Base-by-base conservation (phyloP, 2,113 vertebrate species). In the Regulus satrapa region DNA sequence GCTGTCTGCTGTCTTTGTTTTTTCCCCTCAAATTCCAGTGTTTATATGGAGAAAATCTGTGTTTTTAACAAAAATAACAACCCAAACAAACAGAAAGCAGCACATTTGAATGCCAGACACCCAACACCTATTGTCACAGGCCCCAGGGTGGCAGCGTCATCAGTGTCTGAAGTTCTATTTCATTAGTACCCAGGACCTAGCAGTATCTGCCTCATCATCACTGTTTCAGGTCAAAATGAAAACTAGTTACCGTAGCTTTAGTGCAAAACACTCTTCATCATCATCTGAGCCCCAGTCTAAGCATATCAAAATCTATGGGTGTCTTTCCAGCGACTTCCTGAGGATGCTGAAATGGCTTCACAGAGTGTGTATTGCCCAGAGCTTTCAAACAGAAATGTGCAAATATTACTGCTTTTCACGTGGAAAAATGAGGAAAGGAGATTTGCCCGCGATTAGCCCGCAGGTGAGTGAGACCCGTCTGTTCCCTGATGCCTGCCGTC, bases 21-120 rank as follows among this genome's bases (percentile, higher is more conserved):
- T 75, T 93, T 94, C 76, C 92, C 67, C 31, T 88, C 78, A 36
- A 43, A 76, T 43, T 85, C 66, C 40, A 23, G 41, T 83, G 56
- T 95, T 94, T 80, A 77, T 15, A 23, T 4, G 73, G 23, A 92
- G 41, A 87, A 91, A 88, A 92, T 6, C 3, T 66, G 14, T 3
- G 7, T 20, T 82, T 69, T 36, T 5, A 63, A 45, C 23, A 7
- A 88, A 88, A 94, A 40, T 43, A 88, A 64, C 55, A 71, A 83
- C 8, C 15, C 38, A 86, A 94, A 82, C 43, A 81, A 90, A 76
- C 72, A 91, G 64, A 89, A 85, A 68, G 11, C 48, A 36, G 38
- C 4, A 5, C 8, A 34, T 25, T 20, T 56, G 59, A 95, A 87
- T 28, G 31, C 32, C 69, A 67, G 49, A 76, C 2, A 2, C 58